Percentiles rank a stretch among this genome's conserved stretches.
These are phyloP conservation scores for Ceratina calcarata DNA, from an alignment of 1,140 invertebrate species.

Conservation along the genomic window DNA sequence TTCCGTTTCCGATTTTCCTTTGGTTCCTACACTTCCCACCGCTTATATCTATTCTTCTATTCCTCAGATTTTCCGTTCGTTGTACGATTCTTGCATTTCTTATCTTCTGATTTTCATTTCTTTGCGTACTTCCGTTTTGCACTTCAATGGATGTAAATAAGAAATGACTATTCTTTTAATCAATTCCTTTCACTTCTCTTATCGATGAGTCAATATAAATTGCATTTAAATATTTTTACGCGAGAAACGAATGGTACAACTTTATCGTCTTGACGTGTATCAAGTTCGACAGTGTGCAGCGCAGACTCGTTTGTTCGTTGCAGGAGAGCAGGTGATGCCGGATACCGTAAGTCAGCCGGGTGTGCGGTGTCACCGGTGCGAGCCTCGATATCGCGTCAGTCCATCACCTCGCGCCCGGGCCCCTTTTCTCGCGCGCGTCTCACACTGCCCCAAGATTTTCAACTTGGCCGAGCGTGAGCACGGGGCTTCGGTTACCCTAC, in stretches of 20 bases:
- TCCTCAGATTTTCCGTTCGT: no score
- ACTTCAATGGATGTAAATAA: no score
- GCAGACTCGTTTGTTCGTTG: slow-evolving; percentile 52
- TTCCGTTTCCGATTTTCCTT: no score
- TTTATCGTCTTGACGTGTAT: slow-evolving; percentile 30
- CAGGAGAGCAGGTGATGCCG: slow-evolving; percentile 47
- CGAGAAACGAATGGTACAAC: no score
- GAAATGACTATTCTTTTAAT: no score
- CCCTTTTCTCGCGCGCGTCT: slow-evolving; percentile 37
- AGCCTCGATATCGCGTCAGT: slow-evolving; percentile 51
- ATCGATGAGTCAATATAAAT: slow-evolving; percentile 6
- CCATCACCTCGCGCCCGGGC: slow-evolving; percentile 54
- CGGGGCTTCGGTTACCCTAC: slow-evolving; percentile 42
- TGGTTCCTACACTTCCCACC: not conserved
- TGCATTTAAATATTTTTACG: not conserved
- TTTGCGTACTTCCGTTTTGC: no score
- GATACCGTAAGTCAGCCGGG: slow-evolving; percentile 54
- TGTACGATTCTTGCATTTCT: no score
- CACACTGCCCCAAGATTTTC: slow-evolving; percentile 53
- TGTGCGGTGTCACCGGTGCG: slow-evolving; percentile 51
- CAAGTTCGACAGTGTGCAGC: slow-evolving; percentile 36
- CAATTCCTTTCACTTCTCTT: no score
- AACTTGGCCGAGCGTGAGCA: slow-evolving; percentile 43
- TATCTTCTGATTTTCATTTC: no score
- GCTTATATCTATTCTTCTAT: no score